These are phyloP conservation scores for Capreolus pygargus DNA, from an alignment of 2,113 vertebrate species.

Conservation along the genomic window DNA sequence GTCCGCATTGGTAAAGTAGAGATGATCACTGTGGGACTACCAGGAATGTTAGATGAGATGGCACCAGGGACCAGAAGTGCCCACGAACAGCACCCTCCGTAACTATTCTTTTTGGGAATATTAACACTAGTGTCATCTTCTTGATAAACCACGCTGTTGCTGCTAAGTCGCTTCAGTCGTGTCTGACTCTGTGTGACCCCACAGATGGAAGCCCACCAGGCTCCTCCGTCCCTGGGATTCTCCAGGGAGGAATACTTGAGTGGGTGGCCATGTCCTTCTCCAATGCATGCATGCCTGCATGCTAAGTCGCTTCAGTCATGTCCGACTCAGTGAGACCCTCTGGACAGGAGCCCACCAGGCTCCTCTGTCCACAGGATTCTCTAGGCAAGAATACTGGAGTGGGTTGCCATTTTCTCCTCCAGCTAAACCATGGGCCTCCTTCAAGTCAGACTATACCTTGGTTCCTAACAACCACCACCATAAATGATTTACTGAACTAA, in stretches of 20 bases:
- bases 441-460: neutral
- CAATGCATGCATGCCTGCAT: neutral
- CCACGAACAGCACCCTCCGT: neutral
- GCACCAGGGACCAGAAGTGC: neutral
- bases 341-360: neutral
- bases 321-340: neutral
- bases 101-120: neutral
- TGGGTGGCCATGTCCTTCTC: neutral
- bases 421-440: neutral
- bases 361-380: neutral
- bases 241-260: neutral
- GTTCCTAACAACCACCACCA: neutral
- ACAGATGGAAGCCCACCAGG: rapidly evolving
- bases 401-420: neutral
- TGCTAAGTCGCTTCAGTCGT: neutral
- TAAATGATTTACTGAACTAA: neutral
- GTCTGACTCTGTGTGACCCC: neutral
- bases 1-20: neutral
- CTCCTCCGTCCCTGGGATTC: neutral
- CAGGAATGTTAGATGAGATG: neutral
- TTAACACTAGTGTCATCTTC: neutral
- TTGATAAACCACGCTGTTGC: neutral
- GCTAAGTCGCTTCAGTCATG: rapidly evolving
- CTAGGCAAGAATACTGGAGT: neutral
- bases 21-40: neutral